These are phyloP conservation scores for Cynodonichthys magdalenae DNA, from an alignment of 2,797 vertebrate genomes.

Conservation along the genomic window DNA sequence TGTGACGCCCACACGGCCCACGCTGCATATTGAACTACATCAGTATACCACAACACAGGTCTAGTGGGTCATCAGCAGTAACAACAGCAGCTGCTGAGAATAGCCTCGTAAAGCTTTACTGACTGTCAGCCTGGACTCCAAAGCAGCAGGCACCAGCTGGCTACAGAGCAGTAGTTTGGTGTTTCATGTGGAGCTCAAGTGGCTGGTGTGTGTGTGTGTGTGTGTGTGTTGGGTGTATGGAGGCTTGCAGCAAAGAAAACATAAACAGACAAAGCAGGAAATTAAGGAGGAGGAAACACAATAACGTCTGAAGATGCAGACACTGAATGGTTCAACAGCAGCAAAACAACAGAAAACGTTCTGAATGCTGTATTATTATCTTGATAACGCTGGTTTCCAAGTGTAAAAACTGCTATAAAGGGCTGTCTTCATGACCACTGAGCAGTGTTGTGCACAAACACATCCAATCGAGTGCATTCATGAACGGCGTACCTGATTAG, in stretches of 20 bases:
- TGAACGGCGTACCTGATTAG: too few relatives aligned
- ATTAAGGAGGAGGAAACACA: slow-evolving; percentile 55
- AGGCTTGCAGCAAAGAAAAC: slow-evolving; percentile 47
- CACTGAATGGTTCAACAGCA: slow-evolving; percentile 20
- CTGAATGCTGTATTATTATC: slow-evolving; percentile 19
- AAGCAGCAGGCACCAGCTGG: slow-evolving; percentile 52
- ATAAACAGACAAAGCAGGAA: slow-evolving; percentile 57
- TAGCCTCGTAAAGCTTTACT: slow-evolving; percentile 75
- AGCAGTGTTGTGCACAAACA: slow-evolving; percentile 4
- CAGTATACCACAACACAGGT: slow-evolving; percentile 65
- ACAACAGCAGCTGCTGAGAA: slow-evolving; percentile 69
- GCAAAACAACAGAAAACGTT: slow-evolving; percentile 30
- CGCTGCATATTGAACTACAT: slow-evolving; percentile 73
- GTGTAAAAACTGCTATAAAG: slow-evolving; percentile 5
- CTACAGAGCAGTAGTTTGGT: slow-evolving; percentile 46
- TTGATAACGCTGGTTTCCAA: slow-evolving; percentile 13
- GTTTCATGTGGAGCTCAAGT: slow-evolving; percentile 62
- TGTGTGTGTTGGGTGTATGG: slow-evolving; percentile 48
- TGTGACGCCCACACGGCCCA: slow-evolving; percentile 74
- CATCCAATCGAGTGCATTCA: slow-evolving; percentile 15
- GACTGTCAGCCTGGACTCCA: slow-evolving; percentile 59
- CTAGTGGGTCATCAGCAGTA: slow-evolving; percentile 70
- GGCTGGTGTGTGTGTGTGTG: slow-evolving; percentile 53
- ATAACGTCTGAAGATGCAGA: slow-evolving; percentile 52
- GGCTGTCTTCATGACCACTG: slow-evolving; percentile 37